Conservation (phyloP, 2,113 vertebrate genomes). For the Platysternon megacephalum region DNA sequence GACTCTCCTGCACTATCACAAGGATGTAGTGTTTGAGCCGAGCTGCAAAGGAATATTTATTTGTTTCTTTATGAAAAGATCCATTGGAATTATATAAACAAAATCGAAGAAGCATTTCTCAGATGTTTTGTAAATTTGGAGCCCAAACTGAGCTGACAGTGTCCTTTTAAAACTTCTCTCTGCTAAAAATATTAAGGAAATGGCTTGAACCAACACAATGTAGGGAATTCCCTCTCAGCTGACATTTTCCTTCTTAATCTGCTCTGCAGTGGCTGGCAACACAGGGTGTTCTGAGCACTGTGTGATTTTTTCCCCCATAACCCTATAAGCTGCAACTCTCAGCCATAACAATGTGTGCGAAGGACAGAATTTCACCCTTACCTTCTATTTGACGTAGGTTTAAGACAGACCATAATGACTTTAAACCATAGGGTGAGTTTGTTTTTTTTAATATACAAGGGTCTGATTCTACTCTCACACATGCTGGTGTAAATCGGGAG, state of each 20-base stretch:
- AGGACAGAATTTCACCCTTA: not conserved
- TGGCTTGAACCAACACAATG: conserved; percentile 19
- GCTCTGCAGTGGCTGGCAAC: not conserved
- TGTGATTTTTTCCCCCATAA: not conserved
- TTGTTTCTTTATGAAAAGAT: not conserved
- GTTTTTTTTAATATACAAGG: not conserved
- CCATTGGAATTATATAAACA: not conserved
- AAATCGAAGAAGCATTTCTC: conserved; percentile 13
- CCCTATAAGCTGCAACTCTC: not conserved
- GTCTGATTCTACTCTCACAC: not conserved
- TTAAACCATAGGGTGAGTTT: not conserved
- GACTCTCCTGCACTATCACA: conserved; percentile 31
- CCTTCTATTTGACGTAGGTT: not conserved
- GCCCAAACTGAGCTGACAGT: conserved; percentile 57
- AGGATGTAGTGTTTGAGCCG: conserved; percentile 23
- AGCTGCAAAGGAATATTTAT: not conserved
- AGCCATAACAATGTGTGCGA: not conserved
- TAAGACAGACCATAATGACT: not conserved
- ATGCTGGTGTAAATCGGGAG: not conserved
- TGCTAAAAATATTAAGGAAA: conserved; percentile 37
- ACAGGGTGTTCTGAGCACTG: not conserved
- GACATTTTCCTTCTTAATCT: conserved; percentile 9
- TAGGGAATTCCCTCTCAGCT: not conserved
- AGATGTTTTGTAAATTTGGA: conserved; percentile 60
- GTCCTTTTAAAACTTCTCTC: conserved; percentile 51